These are phyloP conservation scores for Polia nebulosa DNA, from an alignment of 2,888 invertebrate genomes.

Conservation along the genomic window DNA sequence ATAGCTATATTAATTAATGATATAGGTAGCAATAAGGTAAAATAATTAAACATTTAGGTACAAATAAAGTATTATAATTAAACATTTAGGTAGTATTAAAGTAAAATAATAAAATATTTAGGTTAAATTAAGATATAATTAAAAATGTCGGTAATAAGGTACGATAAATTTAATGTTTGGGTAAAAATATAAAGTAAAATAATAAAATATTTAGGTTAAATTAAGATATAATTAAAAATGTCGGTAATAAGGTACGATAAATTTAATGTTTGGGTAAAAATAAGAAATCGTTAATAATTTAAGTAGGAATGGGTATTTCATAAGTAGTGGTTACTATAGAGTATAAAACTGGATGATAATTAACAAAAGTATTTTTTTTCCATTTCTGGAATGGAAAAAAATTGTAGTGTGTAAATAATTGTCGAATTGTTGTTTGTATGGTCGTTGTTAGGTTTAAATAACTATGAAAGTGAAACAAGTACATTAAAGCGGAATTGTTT, in stretches of 20 bases:
- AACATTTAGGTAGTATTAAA: not conserved
- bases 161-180: not conserved
- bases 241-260: no score
- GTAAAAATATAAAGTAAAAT: not conserved
- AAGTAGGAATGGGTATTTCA: not conserved
- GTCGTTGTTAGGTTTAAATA: not conserved
- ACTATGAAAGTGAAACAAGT: not conserved
- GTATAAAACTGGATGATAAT: not conserved
- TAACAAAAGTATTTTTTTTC: no score
- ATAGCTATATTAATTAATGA: constrained; percentile 19
- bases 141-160: not conserved
- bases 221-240: not conserved
- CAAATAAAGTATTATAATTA: not conserved
- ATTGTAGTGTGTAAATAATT: not conserved
- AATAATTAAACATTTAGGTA: constrained; percentile 1
- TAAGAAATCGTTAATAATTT: not conserved
- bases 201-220: not conserved
- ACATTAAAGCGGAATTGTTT: not conserved
- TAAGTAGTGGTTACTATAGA: not conserved
- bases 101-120: not conserved
- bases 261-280: no score
- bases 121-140: not conserved
- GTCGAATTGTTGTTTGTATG: no score
- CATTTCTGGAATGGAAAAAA: not conserved
- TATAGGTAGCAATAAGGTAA: not conserved